Percentiles rank a stretch among this genome's conserved stretches.
Conservation (phyloP, 2,113 vertebrate species). For the Aleadryas rufinucha region DNA sequence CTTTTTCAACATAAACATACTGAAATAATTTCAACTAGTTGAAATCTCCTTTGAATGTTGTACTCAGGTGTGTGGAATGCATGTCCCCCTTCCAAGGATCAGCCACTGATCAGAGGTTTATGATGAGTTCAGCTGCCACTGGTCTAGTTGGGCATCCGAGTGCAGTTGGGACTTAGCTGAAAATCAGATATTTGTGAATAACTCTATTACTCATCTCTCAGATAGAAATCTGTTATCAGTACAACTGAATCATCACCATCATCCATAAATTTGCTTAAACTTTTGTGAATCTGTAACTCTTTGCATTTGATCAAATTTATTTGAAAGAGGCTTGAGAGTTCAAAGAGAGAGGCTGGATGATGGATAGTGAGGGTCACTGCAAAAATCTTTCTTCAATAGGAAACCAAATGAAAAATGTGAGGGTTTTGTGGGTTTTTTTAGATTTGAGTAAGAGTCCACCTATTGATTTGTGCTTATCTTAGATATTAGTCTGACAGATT, state of each 20-base stretch:
- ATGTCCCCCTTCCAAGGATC: background rate
- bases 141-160: background rate
- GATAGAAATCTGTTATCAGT: background rate
- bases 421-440: fast-evolving
- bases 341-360: background rate
- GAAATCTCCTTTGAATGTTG: background rate
- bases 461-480: background rate
- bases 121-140: background rate
- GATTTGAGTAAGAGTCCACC: background rate
- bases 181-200: background rate
- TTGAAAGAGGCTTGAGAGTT: background rate
- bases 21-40: background rate
- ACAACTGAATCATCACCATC: background rate
- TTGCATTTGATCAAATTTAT: background rate
- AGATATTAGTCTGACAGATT: background rate
- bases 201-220: background rate
- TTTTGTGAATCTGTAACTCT: background rate
- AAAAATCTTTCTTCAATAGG: background rate
- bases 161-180: background rate
- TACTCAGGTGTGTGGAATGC: background rate
- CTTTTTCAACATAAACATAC: background rate
- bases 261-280: background rate
- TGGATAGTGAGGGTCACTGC: background rate
- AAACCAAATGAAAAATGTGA: background rate
- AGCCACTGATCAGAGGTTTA: background rate